phyloP scores from a whole-genome alignment of 2,797 vertebrate species.

The Botia kubotai region DNA sequence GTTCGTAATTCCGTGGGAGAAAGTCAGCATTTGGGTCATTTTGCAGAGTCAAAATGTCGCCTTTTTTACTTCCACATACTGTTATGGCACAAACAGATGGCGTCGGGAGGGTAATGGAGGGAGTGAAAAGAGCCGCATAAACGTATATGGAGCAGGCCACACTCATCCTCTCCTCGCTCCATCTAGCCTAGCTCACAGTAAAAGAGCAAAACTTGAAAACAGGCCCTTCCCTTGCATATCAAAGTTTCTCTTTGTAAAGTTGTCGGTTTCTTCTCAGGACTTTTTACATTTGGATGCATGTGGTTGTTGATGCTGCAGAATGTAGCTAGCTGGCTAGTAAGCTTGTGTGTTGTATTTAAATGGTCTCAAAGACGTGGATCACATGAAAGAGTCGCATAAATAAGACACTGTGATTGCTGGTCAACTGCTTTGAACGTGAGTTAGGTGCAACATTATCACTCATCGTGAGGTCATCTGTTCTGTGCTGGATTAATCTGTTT shows the following conservation, averaged over 20 bases:
- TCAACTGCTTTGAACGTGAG: not conserved
- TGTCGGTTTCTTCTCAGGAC: slow-evolving; percentile 20
- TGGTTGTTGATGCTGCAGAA: slow-evolving; percentile 24
- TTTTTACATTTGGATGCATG: slow-evolving; percentile 11
- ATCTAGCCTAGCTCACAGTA: slow-evolving; percentile 47
- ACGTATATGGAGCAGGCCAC: slow-evolving; percentile 74
- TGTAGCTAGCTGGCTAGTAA: slow-evolving; percentile 18
- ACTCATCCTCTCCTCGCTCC: slow-evolving; percentile 61
- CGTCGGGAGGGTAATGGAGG: slow-evolving; percentile 70
- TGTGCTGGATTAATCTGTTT: not conserved
- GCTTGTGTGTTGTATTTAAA: slow-evolving; percentile 50
- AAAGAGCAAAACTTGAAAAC: slow-evolving; percentile 32
- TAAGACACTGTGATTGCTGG: not conserved
- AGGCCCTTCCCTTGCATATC: not conserved
- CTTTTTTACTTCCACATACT: slow-evolving; percentile 77
- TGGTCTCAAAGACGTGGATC: slow-evolving; percentile 17
- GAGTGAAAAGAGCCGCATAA: slow-evolving; percentile 71
- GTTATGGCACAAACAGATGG: slow-evolving; percentile 79
- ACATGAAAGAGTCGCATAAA: not conserved
- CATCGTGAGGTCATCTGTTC: not conserved
- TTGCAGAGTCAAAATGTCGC: slow-evolving; percentile 77
- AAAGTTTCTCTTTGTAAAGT: slow-evolving; percentile 31
- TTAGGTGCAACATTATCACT: not conserved
- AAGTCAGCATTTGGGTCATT: slow-evolving; percentile 70
- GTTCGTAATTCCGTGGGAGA: slow-evolving; percentile 45